Conservation (phyloP, 2,797 vertebrate genomes). For the Oceanodroma leucorhoa region DNA sequence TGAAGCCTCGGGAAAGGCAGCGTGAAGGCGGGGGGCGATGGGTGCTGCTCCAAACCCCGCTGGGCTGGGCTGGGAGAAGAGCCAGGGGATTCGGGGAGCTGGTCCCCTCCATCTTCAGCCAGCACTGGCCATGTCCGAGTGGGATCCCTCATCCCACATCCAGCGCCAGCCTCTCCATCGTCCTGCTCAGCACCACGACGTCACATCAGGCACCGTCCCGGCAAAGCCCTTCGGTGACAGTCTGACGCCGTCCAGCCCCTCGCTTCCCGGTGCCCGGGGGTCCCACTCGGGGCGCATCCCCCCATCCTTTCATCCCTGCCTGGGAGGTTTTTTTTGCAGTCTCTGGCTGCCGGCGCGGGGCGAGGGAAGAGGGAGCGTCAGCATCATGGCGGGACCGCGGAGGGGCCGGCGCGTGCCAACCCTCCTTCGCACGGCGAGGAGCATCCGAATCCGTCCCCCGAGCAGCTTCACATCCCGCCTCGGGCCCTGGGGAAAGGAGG, state of each 20-base stretch:
- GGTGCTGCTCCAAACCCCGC: background rate
- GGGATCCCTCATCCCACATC: background rate
- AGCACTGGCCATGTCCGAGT: accelerated
- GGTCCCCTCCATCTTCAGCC: background rate
- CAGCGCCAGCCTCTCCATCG: background rate
- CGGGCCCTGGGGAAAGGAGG: background rate
- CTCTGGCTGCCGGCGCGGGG: background rate
- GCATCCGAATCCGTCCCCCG: background rate
- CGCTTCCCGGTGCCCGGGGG: background rate
- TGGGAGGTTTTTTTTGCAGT: background rate
- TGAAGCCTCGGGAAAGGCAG: background rate
- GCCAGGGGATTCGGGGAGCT: background rate
- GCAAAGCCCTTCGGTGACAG: background rate
- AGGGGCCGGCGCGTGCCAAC: background rate
- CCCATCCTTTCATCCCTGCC: background rate
- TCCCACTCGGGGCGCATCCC: background rate
- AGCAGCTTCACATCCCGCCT: slow-evolving; percentile 43
- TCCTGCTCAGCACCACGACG: background rate
- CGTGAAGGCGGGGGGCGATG: background rate
- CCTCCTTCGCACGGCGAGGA: background rate
- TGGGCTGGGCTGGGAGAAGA: background rate
- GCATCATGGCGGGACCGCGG: background rate
- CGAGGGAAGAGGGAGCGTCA: background rate
- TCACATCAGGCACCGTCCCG: background rate
- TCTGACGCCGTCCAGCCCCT: background rate